Conservation (phyloP, 2,113 vertebrate species). For the Pagrus major region DNA sequence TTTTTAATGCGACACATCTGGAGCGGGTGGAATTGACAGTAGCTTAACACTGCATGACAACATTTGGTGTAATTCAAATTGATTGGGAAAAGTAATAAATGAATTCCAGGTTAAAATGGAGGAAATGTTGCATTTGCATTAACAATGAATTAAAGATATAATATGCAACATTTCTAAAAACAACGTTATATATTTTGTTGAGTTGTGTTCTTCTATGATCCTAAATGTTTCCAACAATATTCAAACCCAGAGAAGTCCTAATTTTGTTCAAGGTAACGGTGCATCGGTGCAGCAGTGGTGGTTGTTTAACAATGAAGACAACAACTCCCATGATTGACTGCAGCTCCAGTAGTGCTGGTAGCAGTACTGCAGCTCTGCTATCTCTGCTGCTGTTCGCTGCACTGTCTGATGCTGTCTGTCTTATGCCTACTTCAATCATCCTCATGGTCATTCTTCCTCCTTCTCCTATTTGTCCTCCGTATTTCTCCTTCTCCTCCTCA, state of each 20-base stretch:
- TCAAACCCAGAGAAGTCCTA: too few species aligned
- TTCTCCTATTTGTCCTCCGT: constrained; percentile 22
- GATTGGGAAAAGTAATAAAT: background rate
- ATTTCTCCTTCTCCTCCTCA: constrained; percentile 18
- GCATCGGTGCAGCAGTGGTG: too few species aligned
- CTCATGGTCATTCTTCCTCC: constrained; percentile 12
- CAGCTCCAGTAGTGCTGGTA: background rate
- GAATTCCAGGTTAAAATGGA: background rate
- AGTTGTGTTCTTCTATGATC: too few species aligned
- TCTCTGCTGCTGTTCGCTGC: constrained; percentile 6
- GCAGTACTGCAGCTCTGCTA: too few species aligned
- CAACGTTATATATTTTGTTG: too few species aligned
- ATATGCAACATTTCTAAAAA: too few species aligned
- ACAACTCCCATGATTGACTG: too few species aligned
- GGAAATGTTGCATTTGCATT: background rate
- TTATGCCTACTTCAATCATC: constrained; percentile 19
- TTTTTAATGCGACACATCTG: background rate
- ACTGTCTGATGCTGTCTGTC: constrained; percentile 9
- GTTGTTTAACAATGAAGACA: too few species aligned
- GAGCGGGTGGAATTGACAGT: background rate
- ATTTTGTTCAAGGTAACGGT: too few species aligned
- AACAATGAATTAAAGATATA: too few species aligned
- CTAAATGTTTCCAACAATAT: too few species aligned
- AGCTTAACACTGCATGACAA: background rate
- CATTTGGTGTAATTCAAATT: background rate